phyloP scores from a whole-genome alignment of 2,797 vertebrate species.

The Trachurus trachurus region DNA sequence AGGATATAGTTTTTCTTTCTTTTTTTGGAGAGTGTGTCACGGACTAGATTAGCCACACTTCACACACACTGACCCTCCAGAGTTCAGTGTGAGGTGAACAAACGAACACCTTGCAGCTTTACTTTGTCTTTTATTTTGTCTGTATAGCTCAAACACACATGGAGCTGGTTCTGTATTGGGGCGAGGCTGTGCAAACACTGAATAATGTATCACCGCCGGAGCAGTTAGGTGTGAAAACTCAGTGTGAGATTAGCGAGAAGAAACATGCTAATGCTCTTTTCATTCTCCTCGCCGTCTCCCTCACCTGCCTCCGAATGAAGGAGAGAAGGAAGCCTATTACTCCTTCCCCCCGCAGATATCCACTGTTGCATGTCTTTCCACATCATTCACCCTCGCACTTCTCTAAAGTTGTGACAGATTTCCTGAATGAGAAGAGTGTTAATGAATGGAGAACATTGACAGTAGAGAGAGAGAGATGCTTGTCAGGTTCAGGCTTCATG shows the following conservation, averaged over 20 bases:
- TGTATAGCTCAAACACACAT: slow-evolving; percentile 6
- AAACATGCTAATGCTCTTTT: slow-evolving; percentile 53
- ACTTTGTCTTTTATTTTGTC: slow-evolving; percentile 20
- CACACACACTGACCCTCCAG: slow-evolving; percentile 18
- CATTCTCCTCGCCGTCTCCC: slow-evolving; percentile 35
- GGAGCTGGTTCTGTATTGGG: slow-evolving; percentile 48
- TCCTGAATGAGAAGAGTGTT: slow-evolving; percentile 68
- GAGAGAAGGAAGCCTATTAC: slow-evolving; percentile 32
- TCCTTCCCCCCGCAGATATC: slow-evolving; percentile 18
- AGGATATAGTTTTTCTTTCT: not conserved
- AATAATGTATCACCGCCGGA: slow-evolving; percentile 73
- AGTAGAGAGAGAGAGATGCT: slow-evolving; percentile 17
- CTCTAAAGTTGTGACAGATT: slow-evolving; percentile 56
- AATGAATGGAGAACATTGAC: slow-evolving; percentile 61
- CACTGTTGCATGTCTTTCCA: slow-evolving; percentile 37
- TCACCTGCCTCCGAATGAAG: slow-evolving; percentile 38
- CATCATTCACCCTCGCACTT: slow-evolving; percentile 37
- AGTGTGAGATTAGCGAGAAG: slow-evolving; percentile 65
- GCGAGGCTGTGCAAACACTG: slow-evolving; percentile 72
- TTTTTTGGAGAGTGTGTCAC: not conserved
- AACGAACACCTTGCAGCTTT: slow-evolving; percentile 2
- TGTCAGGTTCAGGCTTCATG: slow-evolving; percentile 38
- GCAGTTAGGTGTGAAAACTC: slow-evolving; percentile 67
- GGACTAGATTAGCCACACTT: not conserved
- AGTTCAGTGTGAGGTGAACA: slow-evolving; percentile 30